Evolutionary conservation across 2,797 vertebrate species (phyloP), one percentile per base, ranked within the genome.

Genomic region (Acrossocheilus fasciatus): DNA sequence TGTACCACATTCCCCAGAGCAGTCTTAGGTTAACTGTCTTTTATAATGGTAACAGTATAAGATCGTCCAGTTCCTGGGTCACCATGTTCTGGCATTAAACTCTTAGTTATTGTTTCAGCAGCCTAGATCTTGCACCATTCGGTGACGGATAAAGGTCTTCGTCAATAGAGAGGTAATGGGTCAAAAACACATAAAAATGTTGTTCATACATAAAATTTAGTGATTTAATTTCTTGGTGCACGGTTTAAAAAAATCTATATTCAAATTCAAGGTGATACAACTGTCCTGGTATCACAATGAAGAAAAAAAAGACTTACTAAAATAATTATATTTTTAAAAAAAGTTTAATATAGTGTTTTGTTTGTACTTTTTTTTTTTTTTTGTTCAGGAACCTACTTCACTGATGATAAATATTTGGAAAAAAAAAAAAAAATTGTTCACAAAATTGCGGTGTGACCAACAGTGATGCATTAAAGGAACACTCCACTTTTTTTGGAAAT

Each of bases 11-110:
- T 64, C 57, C 39, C 57, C n/a, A 64, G n/a, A 64, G 39, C 23
- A 64, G 26, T 50, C 62, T 80, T 66, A 4, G 15, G 78, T 80
- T 34, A 20, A 45, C n/a, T 80, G 41, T 47, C 8, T 75, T 74
- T 47, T 26, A 75, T 30, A 47, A 45, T 34, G n/a, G 59, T 47
- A 66, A 45, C 8, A 45, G n/a, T 45, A 64, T 43, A 30, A 17
- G 8, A 80, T 64, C 18, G 9, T 66, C 14, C n/a, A 45, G 30
- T 70, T 36, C n/a, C 15, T 30, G 14, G 26, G 12, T 54, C 30
- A 70, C 20, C 11, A 9, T 70, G 45, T 69, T 81, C 45, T 81
- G 20, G 5, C 45, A 50, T 69, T 52, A 54, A 82, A 52, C 43
- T 18, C 17, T 17, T 34, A 54, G 30, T 2, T 26, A 26, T 62